Evolutionary conservation across 2,888 invertebrate genomes (phyloP).

Genomic region (Phaonia tiefii): DNA sequence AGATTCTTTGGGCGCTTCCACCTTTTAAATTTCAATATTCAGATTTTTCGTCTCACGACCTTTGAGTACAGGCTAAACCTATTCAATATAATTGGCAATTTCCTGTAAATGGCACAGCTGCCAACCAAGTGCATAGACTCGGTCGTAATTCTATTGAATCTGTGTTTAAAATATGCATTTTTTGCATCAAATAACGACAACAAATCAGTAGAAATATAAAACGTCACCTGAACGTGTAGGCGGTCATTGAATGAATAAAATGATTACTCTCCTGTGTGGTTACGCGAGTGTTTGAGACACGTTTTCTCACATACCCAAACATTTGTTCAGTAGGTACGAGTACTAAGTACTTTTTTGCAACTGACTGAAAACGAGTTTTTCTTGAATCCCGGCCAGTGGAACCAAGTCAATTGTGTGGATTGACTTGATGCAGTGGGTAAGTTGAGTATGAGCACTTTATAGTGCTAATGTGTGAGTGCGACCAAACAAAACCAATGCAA

Average conservation of each 20-base stretch:
- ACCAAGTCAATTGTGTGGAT: slow-evolving; percentile 28
- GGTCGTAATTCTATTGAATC: not conserved
- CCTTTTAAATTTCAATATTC: no score
- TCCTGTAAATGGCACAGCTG: slow-evolving; percentile 58
- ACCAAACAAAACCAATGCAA: slow-evolving; percentile 17
- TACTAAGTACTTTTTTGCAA: slow-evolving; percentile 17
- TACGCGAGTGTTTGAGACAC: slow-evolving; percentile 25
- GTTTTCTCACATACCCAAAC: not conserved
- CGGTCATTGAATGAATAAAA: slow-evolving; percentile 51
- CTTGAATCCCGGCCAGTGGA: slow-evolving; percentile 36
- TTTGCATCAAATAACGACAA: slow-evolving; percentile 1
- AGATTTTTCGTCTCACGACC: no score
- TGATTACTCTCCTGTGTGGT: slow-evolving; percentile 41
- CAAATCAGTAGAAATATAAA: slow-evolving; percentile 19
- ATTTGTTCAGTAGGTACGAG: not conserved
- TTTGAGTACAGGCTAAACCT: not conserved
- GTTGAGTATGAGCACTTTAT: slow-evolving; percentile 25
- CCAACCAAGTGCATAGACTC: not conserved
- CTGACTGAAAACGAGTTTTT: slow-evolving; percentile 54
- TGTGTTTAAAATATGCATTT: slow-evolving; percentile 34
- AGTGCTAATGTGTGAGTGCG: slow-evolving; percentile 10
- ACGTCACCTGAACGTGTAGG: slow-evolving; percentile 52
- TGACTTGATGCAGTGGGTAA: slow-evolving; percentile 3
- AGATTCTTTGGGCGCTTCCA: no score
- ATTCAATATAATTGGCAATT: slow-evolving; percentile 57